Evolutionary conservation across 2,797 vertebrate species (phyloP).

Genomic region (Pseudopleuronectes americanus): DNA sequence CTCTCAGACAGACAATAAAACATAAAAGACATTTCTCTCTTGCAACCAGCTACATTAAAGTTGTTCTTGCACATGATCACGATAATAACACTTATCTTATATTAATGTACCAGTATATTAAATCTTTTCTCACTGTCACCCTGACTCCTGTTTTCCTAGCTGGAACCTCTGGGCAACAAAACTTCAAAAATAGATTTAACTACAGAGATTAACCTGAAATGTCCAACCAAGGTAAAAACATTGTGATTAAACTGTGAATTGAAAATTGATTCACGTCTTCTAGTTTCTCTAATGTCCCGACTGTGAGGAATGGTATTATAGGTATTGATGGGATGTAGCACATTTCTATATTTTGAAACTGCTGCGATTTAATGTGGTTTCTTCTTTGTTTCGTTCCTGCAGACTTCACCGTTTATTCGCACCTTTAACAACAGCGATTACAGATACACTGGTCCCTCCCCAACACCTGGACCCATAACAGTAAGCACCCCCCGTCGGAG

Average conservation of each 20-base stretch:
- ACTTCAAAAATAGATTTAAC: conserved; percentile 75
- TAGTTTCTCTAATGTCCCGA: background rate
- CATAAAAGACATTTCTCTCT: too few species aligned
- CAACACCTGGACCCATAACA: conserved; percentile 73
- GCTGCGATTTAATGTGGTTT: background rate
- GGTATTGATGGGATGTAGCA: background rate
- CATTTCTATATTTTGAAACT: background rate
- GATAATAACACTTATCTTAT: too few species aligned
- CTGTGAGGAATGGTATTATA: background rate
- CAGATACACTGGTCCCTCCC: conserved; percentile 64
- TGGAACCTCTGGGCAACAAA: conserved; percentile 89
- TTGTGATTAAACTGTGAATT: background rate
- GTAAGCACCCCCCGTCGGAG: conserved; percentile 73
- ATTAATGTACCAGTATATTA: too few species aligned
- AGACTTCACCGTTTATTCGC: conserved; percentile 84
- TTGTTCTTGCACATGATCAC: background rate
- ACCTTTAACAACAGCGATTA: conserved; percentile 89
- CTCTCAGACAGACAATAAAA: background rate
- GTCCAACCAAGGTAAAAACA: conserved; percentile 86
- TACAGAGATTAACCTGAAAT: conserved; percentile 70
- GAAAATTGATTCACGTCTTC: background rate
- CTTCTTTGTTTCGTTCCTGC: conserved; percentile 26
- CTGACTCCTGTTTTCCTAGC: conserved; percentile 74
- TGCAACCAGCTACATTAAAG: too few species aligned
- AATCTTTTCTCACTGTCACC: too few species aligned